Percentiles rank a stretch among this genome's conserved stretches.
Conservation (phyloP, 2,113 vertebrate genomes). For the Pungitius pungitius region DNA sequence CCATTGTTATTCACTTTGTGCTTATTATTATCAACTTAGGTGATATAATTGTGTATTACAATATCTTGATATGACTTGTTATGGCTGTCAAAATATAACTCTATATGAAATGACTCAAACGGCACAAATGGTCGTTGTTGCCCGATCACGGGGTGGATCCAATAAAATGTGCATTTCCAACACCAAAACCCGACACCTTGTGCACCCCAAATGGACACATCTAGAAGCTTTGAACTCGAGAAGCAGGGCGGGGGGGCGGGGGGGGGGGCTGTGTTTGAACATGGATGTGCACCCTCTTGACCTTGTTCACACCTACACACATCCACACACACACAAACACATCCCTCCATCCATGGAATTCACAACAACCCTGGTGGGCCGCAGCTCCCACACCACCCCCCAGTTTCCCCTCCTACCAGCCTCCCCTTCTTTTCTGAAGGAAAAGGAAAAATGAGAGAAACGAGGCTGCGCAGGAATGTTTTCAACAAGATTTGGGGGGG, state of each 20-base stretch:
- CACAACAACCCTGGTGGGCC: slow-evolving; percentile 18
- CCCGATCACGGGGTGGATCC: slow-evolving; percentile 5
- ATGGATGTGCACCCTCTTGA: slow-evolving; percentile 23
- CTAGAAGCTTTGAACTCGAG: slow-evolving; percentile 25
- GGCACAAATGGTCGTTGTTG: no score
- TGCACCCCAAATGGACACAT: not conserved
- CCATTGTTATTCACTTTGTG: not conserved
- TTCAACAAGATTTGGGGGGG: not conserved
- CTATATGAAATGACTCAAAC: no score
- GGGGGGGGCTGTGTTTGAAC: slow-evolving; percentile 27
- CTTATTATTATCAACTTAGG: not conserved
- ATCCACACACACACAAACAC: not conserved
- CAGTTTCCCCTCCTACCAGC: no score
- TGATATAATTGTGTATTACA: not conserved
- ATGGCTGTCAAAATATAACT: no score
- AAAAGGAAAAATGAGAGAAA: slow-evolving; percentile 2
- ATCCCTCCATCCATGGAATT: slow-evolving; percentile 18
- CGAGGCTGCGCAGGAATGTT: not conserved
- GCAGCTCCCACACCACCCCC: slow-evolving; percentile 6
- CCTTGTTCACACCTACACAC: slow-evolving; percentile 52
- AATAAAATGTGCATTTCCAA: slow-evolving; percentile 13
- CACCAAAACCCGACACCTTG: not conserved
- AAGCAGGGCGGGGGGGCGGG: not conserved
- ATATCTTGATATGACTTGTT: not conserved
- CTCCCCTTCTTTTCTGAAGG: not conserved